A percentile compares a stretch with the other conserved stretches of the same genome.
Evolutionary conservation across 2,113 vertebrate species (phyloP).

Genomic region (Eublepharis macularius): DNA sequence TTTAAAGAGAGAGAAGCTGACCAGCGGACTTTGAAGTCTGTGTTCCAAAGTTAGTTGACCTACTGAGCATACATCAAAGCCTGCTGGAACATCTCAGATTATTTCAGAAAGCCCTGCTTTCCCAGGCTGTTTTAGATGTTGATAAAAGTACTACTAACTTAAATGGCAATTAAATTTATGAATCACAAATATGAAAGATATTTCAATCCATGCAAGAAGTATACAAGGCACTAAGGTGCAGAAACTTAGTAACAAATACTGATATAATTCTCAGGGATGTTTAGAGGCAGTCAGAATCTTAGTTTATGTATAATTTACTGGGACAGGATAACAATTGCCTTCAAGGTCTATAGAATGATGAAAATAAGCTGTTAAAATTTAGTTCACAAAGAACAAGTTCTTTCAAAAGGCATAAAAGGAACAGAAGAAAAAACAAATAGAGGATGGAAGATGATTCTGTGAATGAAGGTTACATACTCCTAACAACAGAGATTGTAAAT

Average conservation of each 20-base stretch:
- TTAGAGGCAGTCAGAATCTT: background rate
- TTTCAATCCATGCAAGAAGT: background rate
- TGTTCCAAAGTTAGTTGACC: slow-evolving; percentile 26
- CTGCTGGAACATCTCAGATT: background rate
- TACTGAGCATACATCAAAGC: background rate
- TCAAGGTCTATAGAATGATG: background rate
- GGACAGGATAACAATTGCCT: background rate
- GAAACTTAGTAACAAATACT: background rate
- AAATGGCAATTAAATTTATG: background rate
- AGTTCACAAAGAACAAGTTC: background rate
- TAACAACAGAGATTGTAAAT: background rate
- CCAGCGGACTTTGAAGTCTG: slow-evolving; percentile 22
- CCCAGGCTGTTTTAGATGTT: background rate
- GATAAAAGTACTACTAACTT: background rate
- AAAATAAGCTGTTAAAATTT: background rate
- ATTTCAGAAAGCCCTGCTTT: slow-evolving; percentile 17
- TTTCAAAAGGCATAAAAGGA: background rate
- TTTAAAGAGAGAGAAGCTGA: slow-evolving; percentile 9
- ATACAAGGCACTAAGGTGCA: background rate
- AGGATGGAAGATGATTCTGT: background rate
- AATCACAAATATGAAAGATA: background rate
- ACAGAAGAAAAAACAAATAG: background rate
- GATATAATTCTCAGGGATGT: background rate
- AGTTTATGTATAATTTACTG: background rate
- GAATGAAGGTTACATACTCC: background rate